A percentile compares a stretch with the other conserved stretches of the same genome.
Evolutionary conservation across 2,888 invertebrate genomes (phyloP).

Genomic region (Epiblema foenella): DNA sequence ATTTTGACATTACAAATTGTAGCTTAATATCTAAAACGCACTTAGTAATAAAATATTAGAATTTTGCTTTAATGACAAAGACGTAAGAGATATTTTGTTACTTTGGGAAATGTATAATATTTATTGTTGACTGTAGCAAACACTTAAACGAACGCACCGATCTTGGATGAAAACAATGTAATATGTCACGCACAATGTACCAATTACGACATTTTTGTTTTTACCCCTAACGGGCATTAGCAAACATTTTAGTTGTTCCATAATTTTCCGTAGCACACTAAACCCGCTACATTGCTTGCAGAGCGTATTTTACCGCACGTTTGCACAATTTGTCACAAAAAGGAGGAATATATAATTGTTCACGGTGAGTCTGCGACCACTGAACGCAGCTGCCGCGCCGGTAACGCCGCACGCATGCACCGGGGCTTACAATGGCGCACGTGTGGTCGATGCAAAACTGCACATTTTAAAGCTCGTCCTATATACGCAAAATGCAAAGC

Average conservation of each 20-base stretch:
- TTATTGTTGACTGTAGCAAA: not conserved
- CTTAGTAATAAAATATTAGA: too few relatives aligned
- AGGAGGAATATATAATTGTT: constrained; percentile 29
- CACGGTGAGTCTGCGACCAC: constrained; percentile 25
- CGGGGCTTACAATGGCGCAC: constrained; percentile 27
- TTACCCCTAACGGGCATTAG: not conserved
- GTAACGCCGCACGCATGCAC: constrained; percentile 25
- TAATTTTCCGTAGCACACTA: constrained; percentile 16
- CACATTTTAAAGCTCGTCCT: not conserved
- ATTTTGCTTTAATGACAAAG: too few relatives aligned
- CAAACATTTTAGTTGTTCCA: constrained; percentile 14
- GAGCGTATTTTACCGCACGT: constrained; percentile 25
- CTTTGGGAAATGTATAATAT: too few relatives aligned
- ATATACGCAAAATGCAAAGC: too few relatives aligned
- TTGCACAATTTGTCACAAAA: constrained; percentile 26
- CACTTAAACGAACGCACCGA: not conserved
- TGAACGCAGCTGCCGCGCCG: constrained; percentile 20
- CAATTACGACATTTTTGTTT: not conserved
- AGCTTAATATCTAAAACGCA: too few relatives aligned
- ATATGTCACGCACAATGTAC: not conserved
- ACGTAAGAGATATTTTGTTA: too few relatives aligned
- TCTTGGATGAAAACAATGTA: not conserved
- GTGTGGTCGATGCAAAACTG: constrained; percentile 19
- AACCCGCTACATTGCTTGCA: constrained; percentile 16
- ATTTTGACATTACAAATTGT: too few relatives aligned